phyloP scores from a whole-genome alignment of 2,797 vertebrate species.

The Ceyx erithaca region DNA sequence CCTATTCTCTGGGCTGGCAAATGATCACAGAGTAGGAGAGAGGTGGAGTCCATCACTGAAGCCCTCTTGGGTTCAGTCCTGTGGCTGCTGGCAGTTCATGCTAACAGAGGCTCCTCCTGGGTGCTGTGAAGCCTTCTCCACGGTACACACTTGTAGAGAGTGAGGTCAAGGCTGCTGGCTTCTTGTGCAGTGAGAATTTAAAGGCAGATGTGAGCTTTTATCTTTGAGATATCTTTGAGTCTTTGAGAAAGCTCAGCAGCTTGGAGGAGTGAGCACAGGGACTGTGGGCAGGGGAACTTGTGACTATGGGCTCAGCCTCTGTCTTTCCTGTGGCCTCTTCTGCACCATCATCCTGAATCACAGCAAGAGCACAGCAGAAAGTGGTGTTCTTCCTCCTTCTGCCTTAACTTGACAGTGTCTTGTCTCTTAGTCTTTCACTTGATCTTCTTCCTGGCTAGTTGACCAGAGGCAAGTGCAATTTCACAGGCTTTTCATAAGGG shows the following conservation, averaged over 20 bases:
- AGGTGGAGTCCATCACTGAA: neutral
- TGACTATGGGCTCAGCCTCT: neutral
- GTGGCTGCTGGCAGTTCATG: fast-evolving
- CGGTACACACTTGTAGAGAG: fast-evolving
- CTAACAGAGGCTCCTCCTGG: fast-evolving
- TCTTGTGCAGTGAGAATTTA: neutral
- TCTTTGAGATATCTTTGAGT: too few species aligned
- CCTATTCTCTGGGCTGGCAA: neutral
- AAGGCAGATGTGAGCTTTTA: neutral
- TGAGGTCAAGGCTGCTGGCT: neutral
- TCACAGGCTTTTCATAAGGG: neutral
- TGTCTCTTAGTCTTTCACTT: neutral
- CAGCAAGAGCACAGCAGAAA: neutral
- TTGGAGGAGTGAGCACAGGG: neutral
- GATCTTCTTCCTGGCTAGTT: neutral
- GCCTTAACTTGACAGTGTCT: neutral
- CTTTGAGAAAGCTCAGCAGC: neutral
- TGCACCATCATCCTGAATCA: neutral
- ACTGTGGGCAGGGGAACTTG: neutral
- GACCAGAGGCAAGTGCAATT: fast-evolving
- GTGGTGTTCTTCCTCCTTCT: neutral
- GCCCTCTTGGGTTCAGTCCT: fast-evolving
- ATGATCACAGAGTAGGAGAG: neutral
- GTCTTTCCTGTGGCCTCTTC: neutral
- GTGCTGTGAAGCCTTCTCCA: neutral